Evolutionary conservation across 35 echinoderm and acorn worm genomes (phyloP), one percentile per base, ranked within the genome.

Genomic region (Strongylocentrotus purpuratus): DNA sequence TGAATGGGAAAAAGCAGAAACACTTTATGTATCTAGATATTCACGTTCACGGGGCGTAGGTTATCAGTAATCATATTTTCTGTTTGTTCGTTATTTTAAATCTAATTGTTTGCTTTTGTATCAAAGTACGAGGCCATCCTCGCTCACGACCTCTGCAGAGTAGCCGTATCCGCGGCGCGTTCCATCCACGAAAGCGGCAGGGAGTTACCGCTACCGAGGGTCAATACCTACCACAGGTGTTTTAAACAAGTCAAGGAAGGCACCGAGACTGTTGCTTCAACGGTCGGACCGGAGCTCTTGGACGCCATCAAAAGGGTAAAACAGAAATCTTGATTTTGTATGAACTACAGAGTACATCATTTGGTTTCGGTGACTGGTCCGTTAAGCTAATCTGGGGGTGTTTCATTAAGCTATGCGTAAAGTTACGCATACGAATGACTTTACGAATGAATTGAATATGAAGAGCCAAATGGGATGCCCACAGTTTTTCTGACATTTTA

Each of bases 121-220:
- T 78, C 11, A 89, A 4, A 93, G 91, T 93, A 93, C 48, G 46
- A 93, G 31, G 91, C 91, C 11, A 93, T 93, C 35, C 91, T 93
- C 5, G 91, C 91, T 6, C 46, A 93, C 12, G 91, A 93, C 31
- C 91, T 93, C 9, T 93, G 91, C 48, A 4, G 46, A 12, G 91
- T 93, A 15, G 91, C 46, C 47, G 41, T 93, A 33, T 13, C 32
- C 13, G 91, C 91, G 7, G 91, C 91, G 22, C 91, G 91, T 31
- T 46, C 15, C 46, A 93, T 93, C 11, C 91, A 46, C n/a, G 91
- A 93, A 6, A 93, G 20, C 28, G 91, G 91, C n/a, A 12, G 20
- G 9, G 9, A 31, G 2, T 13, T 93, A 14, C 48, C 45, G 91
- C 45, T 46, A 4, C 91, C 65, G 20, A 78, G 7, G 25, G 65